Percentiles rank a stretch among this genome's conserved stretches.
phyloP scores from a whole-genome alignment of 2,797 vertebrate genomes.

The Nasua narica region DNA sequence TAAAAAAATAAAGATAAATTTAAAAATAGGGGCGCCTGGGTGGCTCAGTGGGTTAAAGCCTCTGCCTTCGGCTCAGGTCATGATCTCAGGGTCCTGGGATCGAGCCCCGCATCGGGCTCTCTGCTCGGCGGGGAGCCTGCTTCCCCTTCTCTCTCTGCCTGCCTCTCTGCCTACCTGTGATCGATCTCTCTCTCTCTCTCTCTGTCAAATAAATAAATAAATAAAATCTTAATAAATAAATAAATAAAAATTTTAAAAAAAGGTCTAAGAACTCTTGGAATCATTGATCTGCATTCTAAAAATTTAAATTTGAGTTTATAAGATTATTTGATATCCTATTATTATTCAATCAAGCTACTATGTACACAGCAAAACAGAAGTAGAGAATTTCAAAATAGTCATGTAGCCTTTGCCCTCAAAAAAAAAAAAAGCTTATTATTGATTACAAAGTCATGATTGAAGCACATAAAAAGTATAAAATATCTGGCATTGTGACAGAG shows the following conservation, averaged over 20 bases:
- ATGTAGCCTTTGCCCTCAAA: neutral
- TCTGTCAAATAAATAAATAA: too few species aligned
- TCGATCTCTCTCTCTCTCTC: too few species aligned
- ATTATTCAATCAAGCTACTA: constrained; percentile 6
- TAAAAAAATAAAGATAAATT: too few species aligned
- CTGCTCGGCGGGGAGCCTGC: too few species aligned
- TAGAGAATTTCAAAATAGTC: neutral
- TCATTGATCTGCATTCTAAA: neutral
- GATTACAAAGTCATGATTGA: neutral
- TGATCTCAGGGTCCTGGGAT: too few species aligned
- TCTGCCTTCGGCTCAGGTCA: too few species aligned
- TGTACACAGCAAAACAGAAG: neutral
- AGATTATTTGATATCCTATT: neutral
- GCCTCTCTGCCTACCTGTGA: too few species aligned
- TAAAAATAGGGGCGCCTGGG: too few species aligned
- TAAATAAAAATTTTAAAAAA: neutral
- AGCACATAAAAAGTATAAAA: neutral
- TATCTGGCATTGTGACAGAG: neutral
- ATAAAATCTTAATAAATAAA: too few species aligned
- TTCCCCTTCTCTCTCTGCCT: too few species aligned
- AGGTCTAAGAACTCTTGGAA: neutral
- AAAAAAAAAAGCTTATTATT: neutral
- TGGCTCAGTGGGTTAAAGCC: too few species aligned
- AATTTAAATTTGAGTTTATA: neutral
- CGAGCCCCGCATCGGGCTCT: too few species aligned